A percentile compares a stretch with the other conserved stretches of the same genome.
These are phyloP conservation scores for Hedychridium roseum DNA, from an alignment of 2,888 invertebrate genomes.

Conservation along the genomic window DNA sequence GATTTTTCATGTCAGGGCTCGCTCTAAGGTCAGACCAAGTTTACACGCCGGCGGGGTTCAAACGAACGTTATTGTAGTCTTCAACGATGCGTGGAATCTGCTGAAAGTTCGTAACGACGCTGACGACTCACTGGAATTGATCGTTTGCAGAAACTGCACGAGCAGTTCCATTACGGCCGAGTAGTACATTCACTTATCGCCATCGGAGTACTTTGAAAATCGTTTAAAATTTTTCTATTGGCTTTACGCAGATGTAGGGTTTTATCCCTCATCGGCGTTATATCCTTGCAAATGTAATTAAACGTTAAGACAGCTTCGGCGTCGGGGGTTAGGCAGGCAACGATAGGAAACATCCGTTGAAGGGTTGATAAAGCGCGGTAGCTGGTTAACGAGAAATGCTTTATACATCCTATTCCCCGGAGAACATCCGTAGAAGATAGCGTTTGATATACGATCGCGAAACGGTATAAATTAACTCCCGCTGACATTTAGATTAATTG, in stretches of 20 bases:
- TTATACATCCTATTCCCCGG: conserved; percentile 40
- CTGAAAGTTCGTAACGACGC: no score
- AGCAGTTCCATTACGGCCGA: no score
- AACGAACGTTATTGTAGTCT: conserved; percentile 4
- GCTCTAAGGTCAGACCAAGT: no score
- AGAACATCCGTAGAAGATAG: conserved; percentile 54
- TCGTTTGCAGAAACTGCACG: no score
- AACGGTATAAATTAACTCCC: conserved; percentile 59
- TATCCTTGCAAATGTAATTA: conserved; percentile 34
- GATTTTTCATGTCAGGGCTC: conserved; percentile 25
- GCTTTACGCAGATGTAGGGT: no score
- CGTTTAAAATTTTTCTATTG: no score
- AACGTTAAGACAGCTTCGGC: conserved; percentile 31
- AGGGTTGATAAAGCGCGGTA: conserved; percentile 55
- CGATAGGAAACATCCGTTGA: conserved; percentile 52
- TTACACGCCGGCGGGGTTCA: conserved; percentile 1
- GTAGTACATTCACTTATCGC: no score
- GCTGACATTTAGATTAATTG: conserved; percentile 61
- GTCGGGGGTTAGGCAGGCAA: conserved; percentile 20
- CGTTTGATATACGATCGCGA: conserved; percentile 55
- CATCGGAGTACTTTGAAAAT: no score
- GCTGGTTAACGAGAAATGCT: conserved; percentile 45
- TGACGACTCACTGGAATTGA: no score
- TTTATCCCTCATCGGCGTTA: conserved; percentile 23
- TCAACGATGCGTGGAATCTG: no score